These are phyloP conservation scores for Charaxes varanes DNA, from an alignment of 1,140 invertebrate genomes.

Conservation along the genomic window DNA sequence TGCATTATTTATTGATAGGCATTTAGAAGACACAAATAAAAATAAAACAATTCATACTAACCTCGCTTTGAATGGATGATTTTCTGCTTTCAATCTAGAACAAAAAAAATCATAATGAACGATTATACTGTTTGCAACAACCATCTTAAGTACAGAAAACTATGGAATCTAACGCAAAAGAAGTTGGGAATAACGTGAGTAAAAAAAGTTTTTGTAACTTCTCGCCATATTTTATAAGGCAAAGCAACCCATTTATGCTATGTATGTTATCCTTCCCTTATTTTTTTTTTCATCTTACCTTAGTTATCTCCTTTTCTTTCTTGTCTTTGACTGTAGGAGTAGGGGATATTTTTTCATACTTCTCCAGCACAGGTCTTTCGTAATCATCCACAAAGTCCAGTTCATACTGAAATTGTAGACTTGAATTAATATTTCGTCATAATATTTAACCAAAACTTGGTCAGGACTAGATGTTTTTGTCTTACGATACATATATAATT, in stretches of 20 bases:
- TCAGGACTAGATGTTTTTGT: too few relatives aligned
- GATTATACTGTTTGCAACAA: too few relatives aligned
- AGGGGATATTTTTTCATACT: constrained; percentile 75
- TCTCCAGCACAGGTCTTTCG: constrained; percentile 80
- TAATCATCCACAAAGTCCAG: constrained; percentile 77
- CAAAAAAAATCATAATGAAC: too few relatives aligned
- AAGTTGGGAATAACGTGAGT: background rate
- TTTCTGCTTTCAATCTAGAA: constrained; percentile 15
- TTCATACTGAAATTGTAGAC: constrained; percentile 43
- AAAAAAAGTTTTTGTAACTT: background rate
- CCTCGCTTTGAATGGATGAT: constrained; percentile 18
- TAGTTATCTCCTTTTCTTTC: constrained; percentile 58
- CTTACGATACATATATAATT: too few relatives aligned
- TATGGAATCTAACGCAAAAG: too few relatives aligned
- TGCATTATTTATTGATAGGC: too few relatives aligned
- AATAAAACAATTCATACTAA: constrained; percentile 1
- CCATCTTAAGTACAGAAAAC: too few relatives aligned
- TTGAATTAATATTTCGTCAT: too few relatives aligned
- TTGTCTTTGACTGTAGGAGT: constrained; percentile 56
- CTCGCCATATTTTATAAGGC: too few relatives aligned
- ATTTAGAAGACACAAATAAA: background rate
- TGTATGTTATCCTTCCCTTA: background rate
- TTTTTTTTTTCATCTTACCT: constrained; percentile 34
- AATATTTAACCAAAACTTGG: too few relatives aligned
- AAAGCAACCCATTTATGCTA: background rate